A percentile compares a stretch with the other conserved stretches of the same genome.
phyloP scores from a whole-genome alignment of 2,888 invertebrate genomes.

The Malacosoma neustria region DNA sequence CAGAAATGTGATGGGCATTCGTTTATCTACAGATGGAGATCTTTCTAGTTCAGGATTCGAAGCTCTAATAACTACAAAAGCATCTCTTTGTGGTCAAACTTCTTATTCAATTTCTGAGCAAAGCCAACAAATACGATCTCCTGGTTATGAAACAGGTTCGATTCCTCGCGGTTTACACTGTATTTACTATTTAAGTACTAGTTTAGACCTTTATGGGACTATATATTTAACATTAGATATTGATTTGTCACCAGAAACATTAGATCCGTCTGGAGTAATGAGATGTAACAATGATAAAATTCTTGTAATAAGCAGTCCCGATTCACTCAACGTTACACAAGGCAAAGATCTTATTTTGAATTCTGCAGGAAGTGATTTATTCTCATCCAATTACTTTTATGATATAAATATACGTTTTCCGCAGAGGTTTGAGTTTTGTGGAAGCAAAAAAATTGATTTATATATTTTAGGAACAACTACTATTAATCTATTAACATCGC shows the following conservation, averaged over 20 bases:
- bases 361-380: conserved; percentile 23
- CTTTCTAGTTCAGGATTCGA: conserved; percentile 77
- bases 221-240: conserved; percentile 37
- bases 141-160: conserved; percentile 36
- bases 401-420: conserved; percentile 14
- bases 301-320: conserved; percentile 27
- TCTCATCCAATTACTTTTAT: conserved; percentile 24
- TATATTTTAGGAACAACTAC: conserved; percentile 33
- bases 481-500: conserved; percentile 38
- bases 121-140: conserved; percentile 36
- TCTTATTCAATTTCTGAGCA: conserved; percentile 19
- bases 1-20: conserved; percentile 76
- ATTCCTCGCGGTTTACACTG: conserved; percentile 50
- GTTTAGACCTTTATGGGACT: conserved; percentile 13
- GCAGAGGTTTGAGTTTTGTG: conserved; percentile 32
- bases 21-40: conserved; percentile 79
- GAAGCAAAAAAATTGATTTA: conserved; percentile 34
- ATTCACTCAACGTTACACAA: conserved; percentile 24
- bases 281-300: conserved; percentile 48
- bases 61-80: conserved; percentile 65
- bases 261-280: conserved; percentile 5
- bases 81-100: conserved; percentile 45
- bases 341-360: conserved; percentile 40
- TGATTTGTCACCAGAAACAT: conserved; percentile 28
- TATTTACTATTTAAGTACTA: conserved; percentile 31